Percentiles rank a stretch among this genome's conserved stretches.
These are phyloP conservation scores for Dasyornis broadbenti DNA, from an alignment of 2,113 vertebrate genomes.

Conservation along the genomic window DNA sequence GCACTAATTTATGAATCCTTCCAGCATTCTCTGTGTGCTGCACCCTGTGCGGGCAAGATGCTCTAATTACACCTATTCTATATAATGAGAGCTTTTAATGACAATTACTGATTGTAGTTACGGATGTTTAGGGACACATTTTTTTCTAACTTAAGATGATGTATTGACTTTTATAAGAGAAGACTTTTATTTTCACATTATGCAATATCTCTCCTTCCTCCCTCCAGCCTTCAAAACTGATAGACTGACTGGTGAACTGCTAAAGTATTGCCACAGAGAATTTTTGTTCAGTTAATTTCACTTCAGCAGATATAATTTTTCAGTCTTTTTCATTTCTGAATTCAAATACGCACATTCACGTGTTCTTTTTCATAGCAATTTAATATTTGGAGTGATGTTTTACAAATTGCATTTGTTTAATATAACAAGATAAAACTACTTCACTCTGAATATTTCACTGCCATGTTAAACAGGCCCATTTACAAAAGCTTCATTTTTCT, in stretches of 20 bases:
- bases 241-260: neutral
- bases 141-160: slow-evolving; percentile 53
- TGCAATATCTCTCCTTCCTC: neutral
- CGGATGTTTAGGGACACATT: slow-evolving; percentile 64
- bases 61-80: slow-evolving; percentile 71
- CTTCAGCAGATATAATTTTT: neutral
- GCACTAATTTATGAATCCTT: slow-evolving; percentile 73
- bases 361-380: neutral
- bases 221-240: neutral
- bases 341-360: neutral
- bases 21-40: slow-evolving; percentile 42
- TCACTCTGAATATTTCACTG: neutral
- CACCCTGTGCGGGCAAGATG: slow-evolving; percentile 58
- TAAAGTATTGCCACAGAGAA: neutral
- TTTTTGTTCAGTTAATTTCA: neutral
- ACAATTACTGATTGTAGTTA: slow-evolving; percentile 71
- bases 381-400: neutral
- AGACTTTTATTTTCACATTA: slow-evolving; percentile 32
- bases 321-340: slow-evolving; percentile 18
- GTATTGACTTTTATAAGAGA: slow-evolving; percentile 58
- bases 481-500: slow-evolving; percentile 48
- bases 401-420: slow-evolving; percentile 7
- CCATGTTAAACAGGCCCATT: slow-evolving; percentile 32
- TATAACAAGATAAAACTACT: slow-evolving; percentile 41
- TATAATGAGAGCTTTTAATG: slow-evolving; percentile 74